Evolutionary conservation across 2,888 invertebrate genomes (phyloP).

Genomic region (Anticlea derivata): DNA sequence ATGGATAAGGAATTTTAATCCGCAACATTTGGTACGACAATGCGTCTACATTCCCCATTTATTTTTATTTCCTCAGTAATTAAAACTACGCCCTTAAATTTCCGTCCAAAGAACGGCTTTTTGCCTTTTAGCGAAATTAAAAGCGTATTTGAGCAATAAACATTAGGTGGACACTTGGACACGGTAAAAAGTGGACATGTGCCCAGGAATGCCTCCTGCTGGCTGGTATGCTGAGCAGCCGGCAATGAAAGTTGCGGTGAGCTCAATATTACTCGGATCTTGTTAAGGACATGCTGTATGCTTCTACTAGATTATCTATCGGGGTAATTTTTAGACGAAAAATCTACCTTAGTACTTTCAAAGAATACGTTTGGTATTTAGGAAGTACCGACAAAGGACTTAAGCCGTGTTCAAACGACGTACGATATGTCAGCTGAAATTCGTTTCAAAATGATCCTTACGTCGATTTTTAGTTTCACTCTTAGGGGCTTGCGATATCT

Average conservation of each 20-base stretch:
- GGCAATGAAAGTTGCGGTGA: constrained; percentile 59
- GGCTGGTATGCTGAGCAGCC: constrained; percentile 70
- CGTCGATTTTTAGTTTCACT: too few species aligned
- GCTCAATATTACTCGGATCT: constrained; percentile 35
- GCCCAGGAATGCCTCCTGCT: constrained; percentile 31
- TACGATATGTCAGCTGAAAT: too few species aligned
- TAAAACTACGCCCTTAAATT: constrained; percentile 30
- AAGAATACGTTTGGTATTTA: too few species aligned
- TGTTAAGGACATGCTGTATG: constrained; percentile 38
- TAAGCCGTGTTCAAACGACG: too few species aligned
- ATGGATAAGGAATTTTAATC: constrained; percentile 21
- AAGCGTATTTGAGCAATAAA: constrained; percentile 36
- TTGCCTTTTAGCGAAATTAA: constrained; percentile 35
- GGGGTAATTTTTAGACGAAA: too few species aligned
- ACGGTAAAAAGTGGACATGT: constrained; percentile 38
- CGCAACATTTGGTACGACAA: constrained; percentile 11
- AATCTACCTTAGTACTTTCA: too few species aligned
- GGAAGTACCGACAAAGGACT: too few species aligned
- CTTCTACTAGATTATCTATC: neutral
- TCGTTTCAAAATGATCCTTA: too few species aligned
- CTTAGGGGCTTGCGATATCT: too few species aligned
- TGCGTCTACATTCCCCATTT: constrained; percentile 19
- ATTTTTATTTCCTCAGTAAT: constrained; percentile 27
- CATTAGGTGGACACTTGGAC: constrained; percentile 34
- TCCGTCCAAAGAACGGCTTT: constrained; percentile 27